A percentile compares a stretch with the other conserved stretches of the same genome.
Evolutionary conservation across 2,888 invertebrate genomes (phyloP).

Genomic region (Aspidapion aeneum): DNA sequence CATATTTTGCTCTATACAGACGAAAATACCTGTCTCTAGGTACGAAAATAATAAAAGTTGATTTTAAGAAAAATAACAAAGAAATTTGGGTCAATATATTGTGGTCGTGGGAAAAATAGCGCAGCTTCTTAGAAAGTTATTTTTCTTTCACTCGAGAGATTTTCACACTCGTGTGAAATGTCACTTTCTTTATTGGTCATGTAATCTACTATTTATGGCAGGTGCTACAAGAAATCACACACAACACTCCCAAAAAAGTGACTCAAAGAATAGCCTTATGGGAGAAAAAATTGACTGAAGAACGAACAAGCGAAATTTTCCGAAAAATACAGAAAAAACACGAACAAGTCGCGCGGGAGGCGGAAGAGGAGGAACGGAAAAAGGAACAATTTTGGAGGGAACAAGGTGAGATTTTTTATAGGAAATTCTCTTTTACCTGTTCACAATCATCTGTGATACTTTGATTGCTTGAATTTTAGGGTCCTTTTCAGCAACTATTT

Average conservation of each 20-base stretch:
- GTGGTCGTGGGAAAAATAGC: too few species aligned
- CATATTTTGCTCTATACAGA: too few species aligned
- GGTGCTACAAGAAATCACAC: conserved; percentile 48
- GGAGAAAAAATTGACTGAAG: conserved; percentile 64
- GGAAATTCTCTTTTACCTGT: neutral
- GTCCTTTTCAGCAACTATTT: too few species aligned
- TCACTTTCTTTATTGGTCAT: too few species aligned
- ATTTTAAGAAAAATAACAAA: too few species aligned
- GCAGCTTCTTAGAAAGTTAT: too few species aligned
- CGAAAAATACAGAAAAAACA: conserved; percentile 57
- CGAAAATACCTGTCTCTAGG: too few species aligned
- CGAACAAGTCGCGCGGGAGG: conserved; percentile 54
- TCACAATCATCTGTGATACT: conserved; percentile 1
- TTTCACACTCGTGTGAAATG: too few species aligned
- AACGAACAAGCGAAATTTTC: conserved; percentile 62
- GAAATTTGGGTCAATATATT: too few species aligned
- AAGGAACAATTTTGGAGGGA: conserved; percentile 63
- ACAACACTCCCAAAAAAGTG: conserved; percentile 52
- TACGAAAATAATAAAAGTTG: too few species aligned
- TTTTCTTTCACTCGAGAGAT: too few species aligned
- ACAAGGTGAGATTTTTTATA: conserved; percentile 51
- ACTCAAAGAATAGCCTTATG: conserved; percentile 62
- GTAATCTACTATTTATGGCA: too few species aligned
- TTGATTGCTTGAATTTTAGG: neutral
- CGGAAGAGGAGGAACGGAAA: conserved; percentile 57